Evolutionary conservation across 2,113 vertebrate species (phyloP), one percentile per base, ranked within the genome.

Genomic region (Neomonachus schauinslandi): DNA sequence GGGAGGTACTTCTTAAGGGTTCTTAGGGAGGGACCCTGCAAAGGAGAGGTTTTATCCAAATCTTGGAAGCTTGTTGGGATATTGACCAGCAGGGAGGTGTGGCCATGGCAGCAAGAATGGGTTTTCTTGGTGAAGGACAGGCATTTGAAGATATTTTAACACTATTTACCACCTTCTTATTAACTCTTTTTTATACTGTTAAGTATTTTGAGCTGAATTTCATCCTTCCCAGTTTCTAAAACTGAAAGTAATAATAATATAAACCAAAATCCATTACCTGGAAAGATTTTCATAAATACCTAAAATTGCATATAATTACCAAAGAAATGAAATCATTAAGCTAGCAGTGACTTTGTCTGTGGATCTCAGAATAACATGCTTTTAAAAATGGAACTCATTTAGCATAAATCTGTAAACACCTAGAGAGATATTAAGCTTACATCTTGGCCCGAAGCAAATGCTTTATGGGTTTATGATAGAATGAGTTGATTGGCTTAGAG

Each of bases 11-110:
- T 59, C 3, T 46, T 53, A 63, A 5, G 13, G 42, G 4, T 51
- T 59, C 3, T 46, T 53, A 63, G 7, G 13, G 42, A 3, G 7
- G 24, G 1, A 28, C 7, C 28, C 49, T 59, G 7, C 3, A 39
- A 39, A 39, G 12, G 19, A 18, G 53, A 24, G 1, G 0, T 82
- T 83, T 95, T 31, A 15, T 57, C 18, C 4, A 14, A 14, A 22
- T 83, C 3, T 2, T 19, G 2, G 89, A 55, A 46, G 12, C 31
- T 42, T 7, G 1, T 24, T 5, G 4, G n/a, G 18, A 71, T 15
- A 24, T 4, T 9, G 42, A 6, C 2, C 24, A 6, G 3, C 1
- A 8, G 19, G 9, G 28, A 26, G 1, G 21, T 3, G 7, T 11
- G 13, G 26, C 19, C 15, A 4, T 24, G 36, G 28, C 26, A 9